Evolutionary conservation across 1,140 invertebrate species (phyloP).

Genomic region (Bombus waltoni): DNA sequence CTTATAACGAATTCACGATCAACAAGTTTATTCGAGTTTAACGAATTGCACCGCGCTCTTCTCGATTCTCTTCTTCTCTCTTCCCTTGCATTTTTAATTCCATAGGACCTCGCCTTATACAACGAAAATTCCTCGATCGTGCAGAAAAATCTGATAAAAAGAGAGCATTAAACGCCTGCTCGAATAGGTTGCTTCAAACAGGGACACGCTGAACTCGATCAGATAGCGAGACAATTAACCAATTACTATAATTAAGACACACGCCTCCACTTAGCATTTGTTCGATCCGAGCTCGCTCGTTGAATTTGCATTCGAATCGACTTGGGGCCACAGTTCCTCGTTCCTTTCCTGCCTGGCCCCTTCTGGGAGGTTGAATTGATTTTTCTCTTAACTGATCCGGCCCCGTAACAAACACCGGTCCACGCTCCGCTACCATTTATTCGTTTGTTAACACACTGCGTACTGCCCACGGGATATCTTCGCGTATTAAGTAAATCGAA

Average conservation of each 20-base stretch:
- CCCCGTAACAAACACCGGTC: conserved; percentile 30
- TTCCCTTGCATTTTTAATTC: neutral
- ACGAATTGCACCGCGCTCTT: conserved; percentile 35
- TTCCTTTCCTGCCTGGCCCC: conserved; percentile 55
- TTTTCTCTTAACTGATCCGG: conserved; percentile 68
- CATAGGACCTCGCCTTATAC: neutral
- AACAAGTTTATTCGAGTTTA: conserved; percentile 58
- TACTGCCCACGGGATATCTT: neutral
- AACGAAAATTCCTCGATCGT: neutral
- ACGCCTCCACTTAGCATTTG: conserved; percentile 72
- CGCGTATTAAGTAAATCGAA: neutral
- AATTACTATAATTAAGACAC: conserved; percentile 77
- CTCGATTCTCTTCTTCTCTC: too few relatives aligned
- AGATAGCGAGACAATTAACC: conserved; percentile 74
- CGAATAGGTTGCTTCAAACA: neutral
- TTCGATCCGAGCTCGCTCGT: conserved; percentile 60
- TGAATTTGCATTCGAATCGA: conserved; percentile 73
- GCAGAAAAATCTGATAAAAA: conserved; percentile 28
- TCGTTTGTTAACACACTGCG: conserved; percentile 18
- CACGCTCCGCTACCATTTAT: conserved; percentile 17
- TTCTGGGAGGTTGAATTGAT: conserved; percentile 60
- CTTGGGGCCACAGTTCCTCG: conserved; percentile 39
- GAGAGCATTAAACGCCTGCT: neutral
- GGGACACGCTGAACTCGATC: conserved; percentile 59
- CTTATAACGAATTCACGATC: conserved; percentile 46